Evolutionary conservation across 2,888 invertebrate species (phyloP), one percentile per base, ranked within the genome.

Genomic region (Leucophora obtusa): DNA sequence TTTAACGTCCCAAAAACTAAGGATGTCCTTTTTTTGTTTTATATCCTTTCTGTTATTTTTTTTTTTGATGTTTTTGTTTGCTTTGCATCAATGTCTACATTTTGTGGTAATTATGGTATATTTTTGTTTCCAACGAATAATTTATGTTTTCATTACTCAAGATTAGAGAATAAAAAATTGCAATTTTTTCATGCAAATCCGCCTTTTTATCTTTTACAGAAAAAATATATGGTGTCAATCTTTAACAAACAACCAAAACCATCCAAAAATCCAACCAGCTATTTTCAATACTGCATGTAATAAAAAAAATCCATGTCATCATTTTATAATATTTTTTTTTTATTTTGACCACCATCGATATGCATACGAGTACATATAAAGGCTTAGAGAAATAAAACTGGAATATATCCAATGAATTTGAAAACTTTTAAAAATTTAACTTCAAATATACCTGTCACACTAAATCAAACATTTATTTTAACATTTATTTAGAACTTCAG

Each of bases 101-200:
- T 81, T 81, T 73, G 77, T 81, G 81, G 81, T 81, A 81, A 81
- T 81, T 81, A 81, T 81, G 77, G 81, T 81, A 77, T 54, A 81
- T 81, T 77, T 77, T 77, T 81, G 73, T 74, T 77, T 73, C 60
- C 77, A 66, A 66, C 73, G 73, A 81, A 81, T 81, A 81, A 81
- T 81, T 81, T 81, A 77, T 81, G 77, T 81, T 81, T 81, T 81
- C 81, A 81, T 81, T 81, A 81, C 81, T 81, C 81, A 81, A 77
- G 81, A 81, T 81, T 74, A 77, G 77, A 71, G 70, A 21, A 79
- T 51, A 72, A 74, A 81, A 81, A 77, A 74, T 71, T 73, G 65
- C 69, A 76, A 75, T 65, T 70, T 75, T 68, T 81, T 28, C 56
- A 79, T 75, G 75, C 72, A 75, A 68, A 71, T 68, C 60, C 65